phyloP scores from a whole-genome alignment of 2,113 vertebrate species.

The Semicossyphus pulcher region DNA sequence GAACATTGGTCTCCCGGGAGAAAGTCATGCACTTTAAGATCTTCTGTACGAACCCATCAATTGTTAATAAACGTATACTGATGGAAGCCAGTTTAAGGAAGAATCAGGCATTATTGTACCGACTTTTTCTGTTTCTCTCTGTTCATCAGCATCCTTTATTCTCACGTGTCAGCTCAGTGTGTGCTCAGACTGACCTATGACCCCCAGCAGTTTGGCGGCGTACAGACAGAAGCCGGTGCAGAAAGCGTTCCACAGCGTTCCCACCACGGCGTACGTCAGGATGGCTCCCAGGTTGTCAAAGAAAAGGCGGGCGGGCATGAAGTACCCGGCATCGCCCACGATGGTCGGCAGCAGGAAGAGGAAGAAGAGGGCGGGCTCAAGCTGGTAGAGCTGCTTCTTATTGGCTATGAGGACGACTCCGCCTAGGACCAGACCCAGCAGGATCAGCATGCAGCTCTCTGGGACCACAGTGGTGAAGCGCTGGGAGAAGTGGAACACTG shows the following conservation, averaged over 20 bases:
- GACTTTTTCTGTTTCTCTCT: too few species aligned
- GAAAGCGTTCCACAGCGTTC: conserved; percentile 96
- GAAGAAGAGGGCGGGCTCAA: conserved; percentile 96
- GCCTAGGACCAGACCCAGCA: conserved; percentile 93
- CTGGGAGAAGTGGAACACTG: conserved; percentile 96
- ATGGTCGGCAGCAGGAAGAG: conserved; percentile 97
- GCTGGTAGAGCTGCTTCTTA: conserved; percentile 94
- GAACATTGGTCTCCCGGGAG: too few species aligned
- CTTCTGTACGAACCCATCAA: too few species aligned
- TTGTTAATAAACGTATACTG: too few species aligned
- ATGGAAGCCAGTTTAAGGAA: too few species aligned
- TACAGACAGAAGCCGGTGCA: conserved; percentile 92
- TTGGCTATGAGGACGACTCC: conserved; percentile 93
- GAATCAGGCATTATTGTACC: too few species aligned
- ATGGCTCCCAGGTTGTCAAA: conserved; percentile 97
- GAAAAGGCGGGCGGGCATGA: conserved; percentile 96
- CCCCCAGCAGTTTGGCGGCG: conserved; percentile 76
- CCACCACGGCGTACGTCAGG: conserved; percentile 93
- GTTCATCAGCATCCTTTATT: too few species aligned
- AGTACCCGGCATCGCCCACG: conserved; percentile 95
- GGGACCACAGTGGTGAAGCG: conserved; percentile 94
- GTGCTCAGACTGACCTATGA: conserved; percentile 71
- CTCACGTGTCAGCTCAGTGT: neutral
- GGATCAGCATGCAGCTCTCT: conserved; percentile 96
- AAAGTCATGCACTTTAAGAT: too few species aligned